Base-by-base conservation (phyloP, 2,113 vertebrate species). In the Leptodactylus fuscus region DNA sequence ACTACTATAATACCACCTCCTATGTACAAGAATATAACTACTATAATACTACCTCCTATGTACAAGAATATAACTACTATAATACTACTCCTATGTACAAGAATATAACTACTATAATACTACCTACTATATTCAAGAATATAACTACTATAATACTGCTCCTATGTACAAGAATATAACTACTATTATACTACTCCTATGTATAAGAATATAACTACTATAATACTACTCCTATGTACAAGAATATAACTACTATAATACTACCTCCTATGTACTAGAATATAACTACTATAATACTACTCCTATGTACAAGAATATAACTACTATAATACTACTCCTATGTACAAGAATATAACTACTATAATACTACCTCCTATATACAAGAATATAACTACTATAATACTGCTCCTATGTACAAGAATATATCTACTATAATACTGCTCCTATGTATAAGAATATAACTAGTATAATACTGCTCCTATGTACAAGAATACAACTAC, bases 251-350 rank as follows among this genome's bases (percentile, higher is more conserved):
- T 58, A 58, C 53, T 58, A 58, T 58, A 58, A 58, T 58, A 9
- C 53, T 58, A 22, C 53, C 22, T 11, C 22, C 20, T 58, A 58
- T 58, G 22, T 58, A 58, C 53, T n/a, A 9, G 22, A 58, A 58
- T 58, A 58, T 58, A 58, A 58, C 53, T 58, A n/a, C 53, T 58
- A 58, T 58, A 58, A 58, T 58, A 58, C 53, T 58, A 22, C 58
- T 29, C 24, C 24, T 62, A 29, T 29, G 22, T 27, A 27, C 58
- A 62, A 29, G 55, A 29, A 62, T 62, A 60, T 60, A 60, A 60
- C 58, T 60, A 60, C 58, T 60, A 60, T 60, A 60, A 60, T 60
- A 60, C 58, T 60, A 24, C n/a, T 24, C 55, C 55, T 58, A 27
- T 58, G 6, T 58, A 58, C 55, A 58, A 24, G 55, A 24, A 58